Percentiles rank a stretch among this genome's conserved stretches.
These are phyloP conservation scores for Coregonus clupeaformis DNA, from an alignment of 2,113 vertebrate species.

Conservation along the genomic window DNA sequence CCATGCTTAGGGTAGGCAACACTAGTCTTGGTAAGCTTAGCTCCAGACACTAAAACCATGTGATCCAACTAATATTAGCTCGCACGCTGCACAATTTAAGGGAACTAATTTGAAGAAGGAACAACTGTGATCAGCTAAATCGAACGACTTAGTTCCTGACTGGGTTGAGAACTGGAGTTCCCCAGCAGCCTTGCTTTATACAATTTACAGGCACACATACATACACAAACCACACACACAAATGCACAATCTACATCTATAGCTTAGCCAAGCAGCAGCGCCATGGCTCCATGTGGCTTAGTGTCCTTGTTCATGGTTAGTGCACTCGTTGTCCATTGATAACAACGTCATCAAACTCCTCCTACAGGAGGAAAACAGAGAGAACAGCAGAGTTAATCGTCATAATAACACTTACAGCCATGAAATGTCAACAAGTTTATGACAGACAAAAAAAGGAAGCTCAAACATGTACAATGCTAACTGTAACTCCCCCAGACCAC, in stretches of 20 bases:
- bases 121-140: not conserved
- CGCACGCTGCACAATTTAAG: not conserved
- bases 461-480: not conserved
- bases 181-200: not conserved
- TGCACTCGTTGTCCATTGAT: slow-evolving; percentile 68
- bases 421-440: not conserved
- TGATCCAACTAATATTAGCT: not conserved
- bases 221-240: slow-evolving; percentile 1
- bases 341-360: slow-evolving; percentile 78
- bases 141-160: not conserved
- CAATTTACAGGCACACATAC: not conserved
- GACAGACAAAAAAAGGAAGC: not conserved
- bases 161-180: not conserved
- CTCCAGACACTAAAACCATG: not conserved
- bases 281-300: not conserved
- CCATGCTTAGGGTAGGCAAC: not conserved
- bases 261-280: not conserved
- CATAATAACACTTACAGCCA: not conserved
- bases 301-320: slow-evolving; percentile 31
- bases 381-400: not conserved
- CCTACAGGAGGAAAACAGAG: slow-evolving; percentile 46
- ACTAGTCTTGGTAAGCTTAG: not conserved
- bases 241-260: not conserved
- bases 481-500: not conserved
- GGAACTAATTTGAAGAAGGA: not conserved